These are phyloP conservation scores for Collichthys lucidus DNA, from an alignment of 2,113 vertebrate genomes.

Conservation along the genomic window DNA sequence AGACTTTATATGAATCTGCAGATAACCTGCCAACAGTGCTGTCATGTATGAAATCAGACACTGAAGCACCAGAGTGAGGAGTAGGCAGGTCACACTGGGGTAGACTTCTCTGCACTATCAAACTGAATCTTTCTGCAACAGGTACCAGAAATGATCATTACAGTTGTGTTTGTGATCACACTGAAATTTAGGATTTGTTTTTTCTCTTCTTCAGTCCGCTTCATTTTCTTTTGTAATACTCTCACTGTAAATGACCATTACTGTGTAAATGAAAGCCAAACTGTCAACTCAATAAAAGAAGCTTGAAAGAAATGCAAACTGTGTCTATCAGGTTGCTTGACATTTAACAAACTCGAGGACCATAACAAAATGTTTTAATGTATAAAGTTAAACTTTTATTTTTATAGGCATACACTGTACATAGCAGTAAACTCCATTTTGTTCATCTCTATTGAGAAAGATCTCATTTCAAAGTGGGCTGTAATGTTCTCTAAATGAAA, in stretches of 20 bases:
- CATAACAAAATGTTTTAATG: slow-evolving; percentile 47
- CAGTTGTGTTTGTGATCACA: slow-evolving; percentile 60
- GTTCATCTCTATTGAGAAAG: slow-evolving; percentile 72
- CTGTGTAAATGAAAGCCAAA: slow-evolving; percentile 80
- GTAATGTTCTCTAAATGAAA: slow-evolving; percentile 56
- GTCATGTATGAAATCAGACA: background rate
- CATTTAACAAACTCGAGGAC: slow-evolving; percentile 22
- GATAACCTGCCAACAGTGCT: slow-evolving; percentile 28
- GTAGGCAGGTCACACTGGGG: slow-evolving; percentile 18
- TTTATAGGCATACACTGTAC: slow-evolving; percentile 83
- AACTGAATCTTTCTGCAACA: slow-evolving; percentile 40
- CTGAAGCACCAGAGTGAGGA: slow-evolving; percentile 31
- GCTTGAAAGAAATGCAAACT: slow-evolving; percentile 71
- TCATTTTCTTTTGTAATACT: slow-evolving; percentile 68
- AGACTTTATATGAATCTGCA: slow-evolving; percentile 7
- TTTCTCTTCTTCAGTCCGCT: slow-evolving; percentile 32
- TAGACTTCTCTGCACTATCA: slow-evolving; percentile 46
- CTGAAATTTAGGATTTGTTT: slow-evolving; percentile 8
- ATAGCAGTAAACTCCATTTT: slow-evolving; percentile 77
- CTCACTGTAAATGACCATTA: slow-evolving; percentile 85
- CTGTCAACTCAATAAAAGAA: slow-evolving; percentile 85
- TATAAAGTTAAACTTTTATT: slow-evolving; percentile 86
- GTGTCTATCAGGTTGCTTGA: background rate
- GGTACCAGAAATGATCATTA: slow-evolving; percentile 31
- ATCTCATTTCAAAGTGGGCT: slow-evolving; percentile 65